A percentile compares a stretch with the other conserved stretches of the same genome.
Conservation (phyloP, 2,797 vertebrate genomes). For the Cryptoblepharus egeriae region DNA sequence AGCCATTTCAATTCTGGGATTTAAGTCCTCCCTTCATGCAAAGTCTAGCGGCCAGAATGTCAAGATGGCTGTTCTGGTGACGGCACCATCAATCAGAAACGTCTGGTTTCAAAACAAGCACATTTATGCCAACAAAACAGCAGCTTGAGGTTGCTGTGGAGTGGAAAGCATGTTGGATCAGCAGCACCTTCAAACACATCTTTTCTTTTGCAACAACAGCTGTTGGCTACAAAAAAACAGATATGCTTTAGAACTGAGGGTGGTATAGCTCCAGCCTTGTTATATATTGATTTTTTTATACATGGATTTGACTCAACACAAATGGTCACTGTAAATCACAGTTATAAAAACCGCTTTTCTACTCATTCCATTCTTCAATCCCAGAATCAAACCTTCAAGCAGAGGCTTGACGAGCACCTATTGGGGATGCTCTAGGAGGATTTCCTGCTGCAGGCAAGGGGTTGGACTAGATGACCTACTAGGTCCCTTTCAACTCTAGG, state of each 20-base stretch:
- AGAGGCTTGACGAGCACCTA: no score
- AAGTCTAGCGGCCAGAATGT: slow-evolving; percentile 48
- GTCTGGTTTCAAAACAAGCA: slow-evolving; percentile 51
- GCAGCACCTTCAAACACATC: neutral
- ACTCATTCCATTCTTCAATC: no score
- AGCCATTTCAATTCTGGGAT: slow-evolving; percentile 57
- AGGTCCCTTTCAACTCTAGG: no score
- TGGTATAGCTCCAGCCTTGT: no score
- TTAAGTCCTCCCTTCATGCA: slow-evolving; percentile 52
- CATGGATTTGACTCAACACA: no score
- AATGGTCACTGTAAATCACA: no score
- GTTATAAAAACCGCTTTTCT: no score
- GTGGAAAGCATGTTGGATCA: neutral
- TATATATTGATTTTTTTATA: no score
- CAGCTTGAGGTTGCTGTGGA: slow-evolving; percentile 29
- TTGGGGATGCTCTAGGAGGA: no score
- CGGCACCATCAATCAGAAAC: slow-evolving; percentile 51
- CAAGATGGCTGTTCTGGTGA: slow-evolving; percentile 26
- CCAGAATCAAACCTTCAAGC: no score
- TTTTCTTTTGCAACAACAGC: neutral
- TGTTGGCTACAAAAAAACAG: neutral
- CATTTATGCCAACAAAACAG: slow-evolving; percentile 52
- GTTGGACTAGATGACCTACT: no score
- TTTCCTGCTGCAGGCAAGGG: no score
- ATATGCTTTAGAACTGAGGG: neutral